Conservation (phyloP, 2,113 vertebrate genomes). For the Tragulus kanchil region DNA sequence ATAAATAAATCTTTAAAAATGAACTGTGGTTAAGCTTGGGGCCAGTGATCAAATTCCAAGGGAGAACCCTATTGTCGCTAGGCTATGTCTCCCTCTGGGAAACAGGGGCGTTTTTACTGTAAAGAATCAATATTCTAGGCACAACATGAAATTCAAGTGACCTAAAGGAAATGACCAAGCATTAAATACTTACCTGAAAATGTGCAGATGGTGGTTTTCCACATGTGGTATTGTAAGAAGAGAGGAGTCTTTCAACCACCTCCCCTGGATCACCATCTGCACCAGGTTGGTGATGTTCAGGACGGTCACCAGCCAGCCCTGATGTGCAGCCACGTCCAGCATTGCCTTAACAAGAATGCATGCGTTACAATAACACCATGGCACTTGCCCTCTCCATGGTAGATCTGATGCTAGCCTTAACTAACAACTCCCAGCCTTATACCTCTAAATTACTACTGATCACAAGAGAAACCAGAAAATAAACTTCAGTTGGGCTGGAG, state of each 20-base stretch:
- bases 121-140: background rate
- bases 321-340: constrained; percentile 95
- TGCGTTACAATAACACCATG: background rate
- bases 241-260: constrained; percentile 95
- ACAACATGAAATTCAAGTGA: constrained; percentile 58
- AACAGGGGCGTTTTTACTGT: background rate
- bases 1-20: background rate
- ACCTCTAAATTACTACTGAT: background rate
- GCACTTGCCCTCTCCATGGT: background rate
- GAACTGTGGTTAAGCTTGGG: background rate
- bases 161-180: background rate
- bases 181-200: constrained; percentile 91
- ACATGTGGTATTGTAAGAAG: constrained; percentile 95
- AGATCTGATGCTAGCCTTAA: background rate
- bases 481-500: background rate
- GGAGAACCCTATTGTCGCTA: background rate
- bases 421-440: background rate
- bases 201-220: constrained; percentile 92
- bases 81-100: background rate
- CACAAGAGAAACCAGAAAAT: constrained; percentile 21
- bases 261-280: constrained; percentile 97
- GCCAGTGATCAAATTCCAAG: background rate
- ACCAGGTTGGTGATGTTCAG: constrained; percentile 94
- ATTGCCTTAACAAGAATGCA: constrained; percentile 91
- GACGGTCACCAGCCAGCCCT: constrained; percentile 96